phyloP scores from a whole-genome alignment of 2,888 invertebrate species.

The Pogonocherus hispidulus region DNA sequence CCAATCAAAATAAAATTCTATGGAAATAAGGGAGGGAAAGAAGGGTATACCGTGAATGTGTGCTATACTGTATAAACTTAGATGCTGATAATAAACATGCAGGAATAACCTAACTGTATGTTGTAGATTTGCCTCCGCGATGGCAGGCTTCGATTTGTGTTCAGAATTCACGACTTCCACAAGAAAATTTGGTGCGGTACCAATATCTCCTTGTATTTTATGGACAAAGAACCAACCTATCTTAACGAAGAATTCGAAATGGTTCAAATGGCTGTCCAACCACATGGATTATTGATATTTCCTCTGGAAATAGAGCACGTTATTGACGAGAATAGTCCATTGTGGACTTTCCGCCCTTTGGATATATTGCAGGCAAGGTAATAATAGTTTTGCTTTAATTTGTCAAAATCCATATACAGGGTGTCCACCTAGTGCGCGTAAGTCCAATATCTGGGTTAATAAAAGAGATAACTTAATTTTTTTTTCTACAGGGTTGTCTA shows the following conservation, averaged over 20 bases:
- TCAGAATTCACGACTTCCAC: slow-evolving; percentile 84
- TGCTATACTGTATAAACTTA: no score
- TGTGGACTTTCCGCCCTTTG: slow-evolving; percentile 82
- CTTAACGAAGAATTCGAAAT: slow-evolving; percentile 79
- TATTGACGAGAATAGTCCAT: slow-evolving; percentile 83
- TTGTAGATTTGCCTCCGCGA: slow-evolving; percentile 60
- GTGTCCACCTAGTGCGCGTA: no score
- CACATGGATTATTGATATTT: slow-evolving; percentile 81
- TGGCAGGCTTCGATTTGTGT: slow-evolving; percentile 82
- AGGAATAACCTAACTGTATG: no score
- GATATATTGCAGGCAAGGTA: slow-evolving; percentile 67
- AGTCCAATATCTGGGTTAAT: no score
- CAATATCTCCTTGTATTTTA: slow-evolving; percentile 79
- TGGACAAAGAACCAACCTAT: slow-evolving; percentile 77
- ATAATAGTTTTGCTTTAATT: no score
- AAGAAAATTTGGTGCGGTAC: slow-evolving; percentile 71
- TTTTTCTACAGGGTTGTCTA: no score
- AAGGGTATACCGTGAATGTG: no score
- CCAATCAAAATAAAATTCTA: no score
- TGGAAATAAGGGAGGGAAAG: no score
- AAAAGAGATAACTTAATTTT: no score
- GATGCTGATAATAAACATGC: no score
- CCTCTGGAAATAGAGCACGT: slow-evolving; percentile 88
- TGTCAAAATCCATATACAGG: no score
- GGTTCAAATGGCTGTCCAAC: slow-evolving; percentile 76